These are phyloP conservation scores for Brachyptera putata DNA, from an alignment of 2,888 invertebrate genomes.

Conservation along the genomic window DNA sequence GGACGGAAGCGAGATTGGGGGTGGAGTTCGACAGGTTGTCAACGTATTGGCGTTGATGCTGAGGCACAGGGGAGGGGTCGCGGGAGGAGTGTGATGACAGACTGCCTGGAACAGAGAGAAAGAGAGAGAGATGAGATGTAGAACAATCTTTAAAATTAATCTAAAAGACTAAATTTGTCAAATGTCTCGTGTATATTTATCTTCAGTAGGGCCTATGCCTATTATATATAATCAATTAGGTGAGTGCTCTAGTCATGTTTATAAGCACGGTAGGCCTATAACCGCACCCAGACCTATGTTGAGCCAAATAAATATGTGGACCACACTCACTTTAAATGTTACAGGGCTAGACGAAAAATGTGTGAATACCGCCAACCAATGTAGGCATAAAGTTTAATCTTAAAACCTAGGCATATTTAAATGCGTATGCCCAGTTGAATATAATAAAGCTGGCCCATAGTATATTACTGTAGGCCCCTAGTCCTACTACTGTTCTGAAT, in stretches of 20 bases:
- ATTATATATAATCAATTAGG: neutral
- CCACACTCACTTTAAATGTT: no score
- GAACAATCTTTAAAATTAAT: neutral
- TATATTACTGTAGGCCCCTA: no score
- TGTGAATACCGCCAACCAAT: no score
- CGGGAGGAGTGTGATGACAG: constrained; percentile 48
- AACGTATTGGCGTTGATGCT: constrained; percentile 45
- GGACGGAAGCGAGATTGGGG: constrained; percentile 48
- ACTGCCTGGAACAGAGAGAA: constrained; percentile 39
- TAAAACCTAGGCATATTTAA: no score
- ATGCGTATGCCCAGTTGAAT: no score
- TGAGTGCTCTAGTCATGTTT: neutral
- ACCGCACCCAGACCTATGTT: no score
- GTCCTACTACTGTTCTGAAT: no score
- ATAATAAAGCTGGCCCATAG: no score
- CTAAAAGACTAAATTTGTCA: neutral
- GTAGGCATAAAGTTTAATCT: no score
- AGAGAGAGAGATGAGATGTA: no score
- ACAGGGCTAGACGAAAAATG: no score
- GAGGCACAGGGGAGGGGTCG: constrained; percentile 48
- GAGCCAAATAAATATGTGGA: no score
- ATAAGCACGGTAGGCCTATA: neutral
- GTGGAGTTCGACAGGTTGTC: constrained; percentile 46
- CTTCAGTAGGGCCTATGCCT: neutral
- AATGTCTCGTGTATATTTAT: neutral